Base-by-base conservation (phyloP, 2,888 invertebrate species). In the Byasa hedistus region DNA sequence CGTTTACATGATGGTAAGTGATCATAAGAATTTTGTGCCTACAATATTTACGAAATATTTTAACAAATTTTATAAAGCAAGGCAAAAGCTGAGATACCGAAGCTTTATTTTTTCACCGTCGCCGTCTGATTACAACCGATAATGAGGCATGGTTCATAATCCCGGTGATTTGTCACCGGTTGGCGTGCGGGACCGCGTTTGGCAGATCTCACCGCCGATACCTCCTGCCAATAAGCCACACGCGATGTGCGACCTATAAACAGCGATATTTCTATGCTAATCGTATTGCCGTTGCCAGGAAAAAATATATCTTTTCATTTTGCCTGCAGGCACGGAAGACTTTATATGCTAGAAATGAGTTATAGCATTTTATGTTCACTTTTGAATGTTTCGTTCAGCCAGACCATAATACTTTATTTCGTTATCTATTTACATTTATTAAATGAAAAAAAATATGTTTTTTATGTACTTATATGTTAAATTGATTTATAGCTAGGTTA, bases 101-200 rank as follows among this genome's bases (percentile, higher is more conserved):
- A 4, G 5, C 5, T 27, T 27, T 27, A 27, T 4, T 27, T 27
- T n/a, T 15, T 39, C 1, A 15, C 39, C 15, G 12, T 12, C 12
- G 39, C 3, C 15, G 36, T 10, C 39, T 39, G 15, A 39, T 39
- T 39, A 39, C 15, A 39, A 17, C 74, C 73, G 76, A 82, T 88
- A 89, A 89, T 88, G 81, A 87, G 86, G 72, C 71, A 75, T 79
- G 73, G 78, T 80, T 79, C 77, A 79, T 85, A 84, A 84, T 83
- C 76, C 76, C 72, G 78, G 83, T 87, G 86, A 88, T 88, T 89
- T 87, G 88, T 86, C 80, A 80, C 70, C 27, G 61, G 68, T 71
- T 83, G 76, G 76, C 84, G 81, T 82, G 84, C 70, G 67, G 5
- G 56, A n/a, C 57, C 57, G 65, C 65, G 68, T 70, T 70, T 66